Percentiles rank a stretch among this genome's conserved stretches.
Evolutionary conservation across 2,797 vertebrate species (phyloP).

Genomic region (Hafferia zeledoni): DNA sequence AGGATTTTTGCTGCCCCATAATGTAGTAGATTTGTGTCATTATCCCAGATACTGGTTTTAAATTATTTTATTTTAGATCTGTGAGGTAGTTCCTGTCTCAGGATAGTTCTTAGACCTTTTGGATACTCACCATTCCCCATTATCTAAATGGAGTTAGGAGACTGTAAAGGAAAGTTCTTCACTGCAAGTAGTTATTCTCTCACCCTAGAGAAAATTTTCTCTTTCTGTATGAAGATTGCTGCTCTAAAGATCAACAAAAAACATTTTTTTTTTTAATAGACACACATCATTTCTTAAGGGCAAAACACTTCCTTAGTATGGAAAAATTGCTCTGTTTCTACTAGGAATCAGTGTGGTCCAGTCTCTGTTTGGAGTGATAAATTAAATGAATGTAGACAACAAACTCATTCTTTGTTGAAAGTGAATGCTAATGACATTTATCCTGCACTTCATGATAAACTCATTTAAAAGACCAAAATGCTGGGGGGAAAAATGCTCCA

Average conservation of each 20-base stretch:
- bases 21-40: neutral
- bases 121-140: neutral
- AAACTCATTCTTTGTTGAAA: constrained; percentile 16
- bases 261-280: neutral
- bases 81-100: neutral
- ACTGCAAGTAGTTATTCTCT: neutral
- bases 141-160: neutral
- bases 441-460: constrained; percentile 23
- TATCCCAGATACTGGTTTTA: neutral
- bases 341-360: neutral
- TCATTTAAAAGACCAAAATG: constrained; percentile 6
- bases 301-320: neutral
- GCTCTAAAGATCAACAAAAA: neutral
- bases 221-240: neutral
- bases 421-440: constrained; percentile 35
- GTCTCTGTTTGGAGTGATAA: constrained; percentile 25
- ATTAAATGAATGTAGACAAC: neutral
- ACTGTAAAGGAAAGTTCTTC: neutral
- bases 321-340: neutral
- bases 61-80: neutral
- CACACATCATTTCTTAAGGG: neutral
- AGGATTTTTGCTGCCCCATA: neutral
- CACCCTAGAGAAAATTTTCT: neutral
- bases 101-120: neutral
- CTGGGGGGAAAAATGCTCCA: neutral